Conservation (phyloP, 2,888 invertebrate species). For the Synergus japonicus region DNA sequence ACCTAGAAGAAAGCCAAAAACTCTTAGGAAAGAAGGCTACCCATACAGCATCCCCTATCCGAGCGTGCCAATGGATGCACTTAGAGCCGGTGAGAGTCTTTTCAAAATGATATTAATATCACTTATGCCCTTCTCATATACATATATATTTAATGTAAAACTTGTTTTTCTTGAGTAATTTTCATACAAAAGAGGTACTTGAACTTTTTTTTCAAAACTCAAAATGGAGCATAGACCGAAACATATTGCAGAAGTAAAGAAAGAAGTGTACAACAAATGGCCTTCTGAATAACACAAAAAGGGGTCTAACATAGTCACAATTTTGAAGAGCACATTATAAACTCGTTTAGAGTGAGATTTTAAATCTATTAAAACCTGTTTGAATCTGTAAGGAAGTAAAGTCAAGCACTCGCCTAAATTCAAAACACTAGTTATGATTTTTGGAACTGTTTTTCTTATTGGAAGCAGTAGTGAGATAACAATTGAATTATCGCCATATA, state of each 20-base stretch:
- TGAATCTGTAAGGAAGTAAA: background rate
- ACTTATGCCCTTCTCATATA: conserved; percentile 12
- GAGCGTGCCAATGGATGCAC: conserved; percentile 92
- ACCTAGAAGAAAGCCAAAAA: conserved; percentile 93
- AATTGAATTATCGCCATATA: background rate
- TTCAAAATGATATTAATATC: conserved; percentile 38
- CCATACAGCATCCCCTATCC: conserved; percentile 96
- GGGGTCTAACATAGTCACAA: conserved; percentile 11
- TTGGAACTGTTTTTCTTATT: background rate
- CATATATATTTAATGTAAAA: background rate
- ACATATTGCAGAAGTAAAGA: conserved; percentile 34
- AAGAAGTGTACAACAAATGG: conserved; percentile 31
- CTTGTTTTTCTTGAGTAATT: conserved; percentile 36
- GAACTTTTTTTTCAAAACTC: conserved; percentile 1
- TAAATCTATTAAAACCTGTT: conserved; percentile 27
- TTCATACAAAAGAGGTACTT: conserved; percentile 33
- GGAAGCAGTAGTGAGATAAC: background rate
- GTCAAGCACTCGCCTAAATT: background rate
- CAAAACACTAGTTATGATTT: background rate
- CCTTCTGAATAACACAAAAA: conserved; percentile 20
- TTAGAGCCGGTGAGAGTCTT: conserved; percentile 87
- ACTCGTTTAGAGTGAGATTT: conserved; percentile 18
- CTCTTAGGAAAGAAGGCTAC: conserved; percentile 92
- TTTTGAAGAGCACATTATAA: conserved; percentile 32
- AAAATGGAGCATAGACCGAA: conserved; percentile 8